Conservation (phyloP, 2,113 vertebrate species). For the Rattus norvegicus region DNA sequence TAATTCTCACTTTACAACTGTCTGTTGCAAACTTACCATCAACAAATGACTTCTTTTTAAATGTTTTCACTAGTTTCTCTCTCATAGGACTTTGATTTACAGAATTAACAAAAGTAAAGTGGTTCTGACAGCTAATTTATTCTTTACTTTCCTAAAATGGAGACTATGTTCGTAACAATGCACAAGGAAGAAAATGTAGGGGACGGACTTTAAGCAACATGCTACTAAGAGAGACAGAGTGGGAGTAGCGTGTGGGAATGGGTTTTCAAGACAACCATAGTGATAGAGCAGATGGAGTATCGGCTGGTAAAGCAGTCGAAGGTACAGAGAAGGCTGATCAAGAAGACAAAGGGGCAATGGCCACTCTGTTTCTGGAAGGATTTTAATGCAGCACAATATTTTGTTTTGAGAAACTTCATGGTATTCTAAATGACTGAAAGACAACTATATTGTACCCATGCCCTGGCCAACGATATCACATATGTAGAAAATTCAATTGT, state of each 20-base stretch:
- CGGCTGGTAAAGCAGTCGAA: slow-evolving; percentile 74
- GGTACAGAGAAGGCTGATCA: slow-evolving; percentile 15
- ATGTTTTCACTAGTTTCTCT: neutral
- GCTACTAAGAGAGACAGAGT: neutral
- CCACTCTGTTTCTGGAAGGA: slow-evolving; percentile 65
- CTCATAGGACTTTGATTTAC: neutral
- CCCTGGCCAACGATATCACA: neutral
- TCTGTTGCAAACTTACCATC: neutral
- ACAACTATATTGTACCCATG: rapidly evolving
- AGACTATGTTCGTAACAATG: neutral
- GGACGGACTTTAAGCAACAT: neutral
- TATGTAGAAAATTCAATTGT: neutral
- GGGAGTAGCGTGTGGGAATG: neutral
- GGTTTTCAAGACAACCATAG: slow-evolving; percentile 64
- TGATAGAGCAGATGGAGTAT: slow-evolving; percentile 71
- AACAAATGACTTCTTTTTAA: neutral
- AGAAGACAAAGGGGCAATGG: slow-evolving; percentile 58
- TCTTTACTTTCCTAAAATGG: neutral
- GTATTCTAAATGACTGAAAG: slow-evolving; percentile 37
- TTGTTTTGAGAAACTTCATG: slow-evolving; percentile 55
- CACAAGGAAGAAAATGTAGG: neutral
- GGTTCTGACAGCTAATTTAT: neutral
- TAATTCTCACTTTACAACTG: neutral
- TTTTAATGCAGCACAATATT: slow-evolving; percentile 67
- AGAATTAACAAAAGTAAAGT: neutral